Conservation (phyloP, 2,113 vertebrate genomes). For the Dissostichus mawsoni region DNA sequence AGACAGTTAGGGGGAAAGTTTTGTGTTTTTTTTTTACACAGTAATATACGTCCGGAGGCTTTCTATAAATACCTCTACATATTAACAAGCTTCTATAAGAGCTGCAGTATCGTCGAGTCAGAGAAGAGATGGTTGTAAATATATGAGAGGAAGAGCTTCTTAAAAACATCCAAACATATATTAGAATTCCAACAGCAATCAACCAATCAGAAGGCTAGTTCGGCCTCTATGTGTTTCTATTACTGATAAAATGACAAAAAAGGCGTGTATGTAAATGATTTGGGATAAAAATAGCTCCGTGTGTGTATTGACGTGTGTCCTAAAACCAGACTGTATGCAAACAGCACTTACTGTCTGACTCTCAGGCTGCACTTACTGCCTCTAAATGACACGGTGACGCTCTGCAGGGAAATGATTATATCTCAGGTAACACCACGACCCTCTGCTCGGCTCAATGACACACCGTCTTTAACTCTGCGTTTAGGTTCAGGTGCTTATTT, state of each 20-base stretch:
- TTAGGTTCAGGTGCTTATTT: slow-evolving; percentile 62
- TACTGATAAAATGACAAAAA: not conserved
- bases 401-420: slow-evolving; percentile 55
- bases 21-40: not conserved
- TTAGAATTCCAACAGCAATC: too few species aligned
- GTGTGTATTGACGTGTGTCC: slow-evolving; percentile 19
- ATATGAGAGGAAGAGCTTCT: not conserved
- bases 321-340: slow-evolving; percentile 63
- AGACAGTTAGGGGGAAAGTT: not conserved
- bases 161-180: not conserved
- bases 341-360: slow-evolving; percentile 80
- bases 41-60: not conserved
- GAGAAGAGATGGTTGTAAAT: not conserved
- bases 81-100: slow-evolving; percentile 1
- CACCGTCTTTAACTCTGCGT: slow-evolving; percentile 42
- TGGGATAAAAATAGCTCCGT: not conserved
- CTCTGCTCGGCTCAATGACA: not conserved
- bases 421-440: slow-evolving; percentile 29
- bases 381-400: slow-evolving; percentile 58
- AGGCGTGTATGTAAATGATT: not conserved
- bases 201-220: too few species aligned
- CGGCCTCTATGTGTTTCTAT: not conserved
- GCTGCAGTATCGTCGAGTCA: not conserved
- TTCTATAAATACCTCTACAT: not conserved
- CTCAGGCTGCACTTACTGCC: slow-evolving; percentile 67